Base-by-base conservation (phyloP, 1,140 invertebrate genomes). In the Drosophila triauraria region DNA sequence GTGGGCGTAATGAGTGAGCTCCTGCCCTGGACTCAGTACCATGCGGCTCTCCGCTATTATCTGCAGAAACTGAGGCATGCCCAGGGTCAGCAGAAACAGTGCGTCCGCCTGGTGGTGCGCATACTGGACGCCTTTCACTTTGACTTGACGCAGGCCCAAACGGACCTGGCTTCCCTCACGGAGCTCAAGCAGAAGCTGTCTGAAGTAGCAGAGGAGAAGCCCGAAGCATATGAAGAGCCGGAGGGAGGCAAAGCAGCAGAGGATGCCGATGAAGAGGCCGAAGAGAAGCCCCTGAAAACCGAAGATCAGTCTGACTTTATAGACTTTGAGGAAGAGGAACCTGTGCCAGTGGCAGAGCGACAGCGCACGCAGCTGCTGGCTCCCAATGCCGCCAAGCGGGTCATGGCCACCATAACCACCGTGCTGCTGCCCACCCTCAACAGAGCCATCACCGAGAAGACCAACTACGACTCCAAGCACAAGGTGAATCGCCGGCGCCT, bases 71-170 rank as follows among this genome's bases (percentile, higher is more conserved):
- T 99, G 75, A 94, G 95, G 6, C 93, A 93, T 43, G 95, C 95
- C 5, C 77, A 95, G 1, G 95, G 96, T 15, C 95, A 96, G 93
- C 97, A 98, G 83, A 98, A 97, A 90, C 96, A 97, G 80, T 93
- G 96, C 47, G 95, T 97, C 1, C 95, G 97, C 76, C 95, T 99
- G 44, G 93, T 98, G 17, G 95, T 98, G 0, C 95, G 94, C 2
- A 96, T 99, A 59, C 93, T 99, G 32, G 97, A 99, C 93, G 95
- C 96, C 2, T 99, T 99, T 91, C 98, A 99, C 93, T 99, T 97
- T 93, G 97, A 99, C 94, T 93, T 99, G 32, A 95, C 95, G 0
- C 95, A 96, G 91, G 94, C 94, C 0, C 93, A 94, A 93, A 67
- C 86, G 77, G 69, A 84, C 70, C 63, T 60, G 9, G 23, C 60